Conservation (phyloP, 2,888 invertebrate genomes). For the Polymixis flavicincta region DNA sequence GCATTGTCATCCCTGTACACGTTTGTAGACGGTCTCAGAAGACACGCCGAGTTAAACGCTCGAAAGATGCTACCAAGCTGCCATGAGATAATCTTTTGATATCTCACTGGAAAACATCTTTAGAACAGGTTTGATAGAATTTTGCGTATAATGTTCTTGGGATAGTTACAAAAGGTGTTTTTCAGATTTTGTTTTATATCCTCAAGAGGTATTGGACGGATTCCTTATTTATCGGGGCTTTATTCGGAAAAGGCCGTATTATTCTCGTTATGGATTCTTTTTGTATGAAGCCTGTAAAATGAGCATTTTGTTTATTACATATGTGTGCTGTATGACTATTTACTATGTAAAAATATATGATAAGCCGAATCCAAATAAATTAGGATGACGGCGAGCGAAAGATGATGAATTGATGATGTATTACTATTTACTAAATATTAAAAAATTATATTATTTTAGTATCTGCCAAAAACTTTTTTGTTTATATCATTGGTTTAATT, state of each 20-base stretch:
- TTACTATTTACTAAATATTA: background rate
- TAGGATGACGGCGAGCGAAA: too few species aligned
- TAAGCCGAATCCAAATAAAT: too few species aligned
- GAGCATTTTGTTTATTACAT: background rate
- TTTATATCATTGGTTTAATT: background rate
- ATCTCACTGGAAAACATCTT: conserved; percentile 38
- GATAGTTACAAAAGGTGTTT: conserved; percentile 55
- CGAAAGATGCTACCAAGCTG: conserved; percentile 36
- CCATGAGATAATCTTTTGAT: conserved; percentile 54
- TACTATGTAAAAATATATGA: too few species aligned
- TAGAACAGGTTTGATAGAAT: conserved; percentile 52
- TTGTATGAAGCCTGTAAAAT: conserved; percentile 14
- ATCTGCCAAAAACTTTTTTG: background rate
- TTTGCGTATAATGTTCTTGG: conserved; percentile 43
- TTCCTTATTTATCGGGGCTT: conserved; percentile 34
- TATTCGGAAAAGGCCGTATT: conserved; percentile 27
- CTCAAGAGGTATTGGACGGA: conserved; percentile 23
- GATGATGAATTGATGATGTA: too few species aligned
- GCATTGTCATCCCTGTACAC: conserved; percentile 53
- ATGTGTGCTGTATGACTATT: background rate
- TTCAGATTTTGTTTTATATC: conserved; percentile 42
- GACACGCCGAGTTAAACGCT: conserved; percentile 43
- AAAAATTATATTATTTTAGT: background rate
- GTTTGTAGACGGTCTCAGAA: conserved; percentile 40
- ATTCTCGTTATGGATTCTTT: conserved; percentile 18